Evolutionary conservation across 2,888 invertebrate species (phyloP).

Genomic region (Temnothorax rugatulus): DNA sequence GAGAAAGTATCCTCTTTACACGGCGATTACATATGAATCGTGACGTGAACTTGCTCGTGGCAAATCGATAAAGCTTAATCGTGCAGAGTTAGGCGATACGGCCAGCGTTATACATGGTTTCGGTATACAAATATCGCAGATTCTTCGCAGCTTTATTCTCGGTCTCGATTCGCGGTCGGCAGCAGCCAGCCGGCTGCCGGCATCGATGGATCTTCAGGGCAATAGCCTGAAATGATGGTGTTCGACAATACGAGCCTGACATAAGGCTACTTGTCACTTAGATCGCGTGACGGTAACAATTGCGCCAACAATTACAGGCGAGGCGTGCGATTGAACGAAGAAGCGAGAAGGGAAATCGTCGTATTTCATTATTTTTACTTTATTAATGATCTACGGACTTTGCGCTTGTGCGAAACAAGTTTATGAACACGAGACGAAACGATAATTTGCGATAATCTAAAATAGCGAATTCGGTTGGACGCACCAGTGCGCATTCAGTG

Average conservation of each 20-base stretch:
- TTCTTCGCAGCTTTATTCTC: constrained; percentile 6
- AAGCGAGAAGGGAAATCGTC: constrained; percentile 32
- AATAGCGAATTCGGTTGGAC: no score
- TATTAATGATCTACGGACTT: constrained; percentile 32
- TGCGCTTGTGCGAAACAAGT: constrained; percentile 9
- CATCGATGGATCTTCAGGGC: constrained; percentile 41
- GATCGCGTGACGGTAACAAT: constrained; percentile 73
- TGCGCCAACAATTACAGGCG: constrained; percentile 50
- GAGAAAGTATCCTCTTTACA: neutral
- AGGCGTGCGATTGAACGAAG: constrained; percentile 23
- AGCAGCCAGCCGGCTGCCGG: neutral
- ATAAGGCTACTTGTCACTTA: neutral
- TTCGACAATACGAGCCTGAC: constrained; percentile 51
- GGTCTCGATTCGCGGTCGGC: neutral
- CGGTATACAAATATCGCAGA: neutral
- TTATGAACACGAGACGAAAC: constrained; percentile 32
- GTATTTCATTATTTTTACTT: constrained; percentile 49
- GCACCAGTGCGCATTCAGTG: no score
- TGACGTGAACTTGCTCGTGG: neutral
- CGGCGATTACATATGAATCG: neutral
- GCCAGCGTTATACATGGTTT: neutral
- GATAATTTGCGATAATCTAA: constrained; percentile 35
- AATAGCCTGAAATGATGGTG: constrained; percentile 46
- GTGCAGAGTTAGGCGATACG: neutral
- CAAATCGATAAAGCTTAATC: constrained; percentile 7